phyloP scores from a whole-genome alignment of 1,140 invertebrate genomes.

The Hyphantria cunea region DNA sequence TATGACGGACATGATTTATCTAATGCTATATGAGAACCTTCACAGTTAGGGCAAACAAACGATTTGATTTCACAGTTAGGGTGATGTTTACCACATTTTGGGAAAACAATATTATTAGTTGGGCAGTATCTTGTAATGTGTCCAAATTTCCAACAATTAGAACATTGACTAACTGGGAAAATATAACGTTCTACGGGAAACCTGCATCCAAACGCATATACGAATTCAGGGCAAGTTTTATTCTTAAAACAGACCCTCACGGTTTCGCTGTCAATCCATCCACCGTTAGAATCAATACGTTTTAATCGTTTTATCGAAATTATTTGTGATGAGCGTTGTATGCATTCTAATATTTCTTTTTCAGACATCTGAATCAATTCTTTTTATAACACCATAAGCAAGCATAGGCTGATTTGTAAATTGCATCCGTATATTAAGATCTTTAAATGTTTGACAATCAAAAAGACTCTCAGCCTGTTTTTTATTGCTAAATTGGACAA shows the following conservation, averaged over 20 bases:
- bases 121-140: slow-evolving; percentile 27
- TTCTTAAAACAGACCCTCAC: neutral
- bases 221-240: neutral
- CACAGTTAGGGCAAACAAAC: slow-evolving; percentile 36
- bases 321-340: neutral
- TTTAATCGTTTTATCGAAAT: neutral
- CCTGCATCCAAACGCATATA: neutral
- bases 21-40: slow-evolving; percentile 34
- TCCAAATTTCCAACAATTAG: slow-evolving; percentile 29
- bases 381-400: neutral
- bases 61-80: slow-evolving; percentile 26
- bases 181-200: slow-evolving; percentile 24
- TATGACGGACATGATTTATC: slow-evolving; percentile 18
- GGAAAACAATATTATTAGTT: slow-evolving; percentile 31
- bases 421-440: too few species aligned
- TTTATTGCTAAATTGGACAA: slow-evolving; percentile 10
- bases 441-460: neutral
- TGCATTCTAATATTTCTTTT: neutral
- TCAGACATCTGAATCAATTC: neutral
- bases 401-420: too few species aligned
- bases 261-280: neutral
- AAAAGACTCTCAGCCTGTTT: neutral
- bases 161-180: slow-evolving; percentile 27
- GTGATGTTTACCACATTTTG: slow-evolving; percentile 37
- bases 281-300: neutral